These are phyloP conservation scores for Drosophila macrospina DNA, from an alignment of 2,888 invertebrate species.

Conservation along the genomic window DNA sequence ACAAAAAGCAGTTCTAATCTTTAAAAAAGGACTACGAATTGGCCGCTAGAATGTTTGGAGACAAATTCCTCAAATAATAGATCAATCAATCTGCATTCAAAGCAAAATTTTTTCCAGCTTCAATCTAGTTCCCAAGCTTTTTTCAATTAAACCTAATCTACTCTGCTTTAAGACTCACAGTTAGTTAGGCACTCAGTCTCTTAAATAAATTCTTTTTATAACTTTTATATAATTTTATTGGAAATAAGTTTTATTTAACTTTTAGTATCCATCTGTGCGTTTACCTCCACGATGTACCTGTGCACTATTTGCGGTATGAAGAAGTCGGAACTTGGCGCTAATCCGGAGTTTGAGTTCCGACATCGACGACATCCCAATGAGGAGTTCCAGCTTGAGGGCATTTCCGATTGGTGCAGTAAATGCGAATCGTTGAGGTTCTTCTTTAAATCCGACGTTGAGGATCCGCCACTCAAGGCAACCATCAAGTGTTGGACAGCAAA, in stretches of 20 bases:
- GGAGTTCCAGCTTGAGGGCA: constrained; percentile 22
- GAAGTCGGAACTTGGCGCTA: constrained; percentile 23
- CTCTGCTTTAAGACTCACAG: neutral
- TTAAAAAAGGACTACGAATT: no score
- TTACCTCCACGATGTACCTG: constrained; percentile 39
- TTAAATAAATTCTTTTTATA: constrained; percentile 4
- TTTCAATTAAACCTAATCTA: no score
- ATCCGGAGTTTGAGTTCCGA: constrained; percentile 37
- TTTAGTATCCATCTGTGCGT: neutral
- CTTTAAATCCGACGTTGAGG: constrained; percentile 7
- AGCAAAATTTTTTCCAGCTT: no score
- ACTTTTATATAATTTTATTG: neutral
- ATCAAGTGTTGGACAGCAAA: neutral
- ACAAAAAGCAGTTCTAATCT: no score
- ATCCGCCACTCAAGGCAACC: no score
- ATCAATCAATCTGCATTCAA: no score
- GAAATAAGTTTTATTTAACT: neutral
- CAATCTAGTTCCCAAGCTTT: no score
- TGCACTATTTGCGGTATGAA: constrained; percentile 43
- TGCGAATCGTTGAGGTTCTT: constrained; percentile 42
- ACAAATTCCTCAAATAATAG: no score
- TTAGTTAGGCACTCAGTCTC: neutral
- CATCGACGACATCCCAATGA: constrained; percentile 2
- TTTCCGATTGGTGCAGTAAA: constrained; percentile 36
- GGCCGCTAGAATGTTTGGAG: no score